Conservation (phyloP, 2,888 invertebrate genomes). For the Linnaemya tessellans region DNA sequence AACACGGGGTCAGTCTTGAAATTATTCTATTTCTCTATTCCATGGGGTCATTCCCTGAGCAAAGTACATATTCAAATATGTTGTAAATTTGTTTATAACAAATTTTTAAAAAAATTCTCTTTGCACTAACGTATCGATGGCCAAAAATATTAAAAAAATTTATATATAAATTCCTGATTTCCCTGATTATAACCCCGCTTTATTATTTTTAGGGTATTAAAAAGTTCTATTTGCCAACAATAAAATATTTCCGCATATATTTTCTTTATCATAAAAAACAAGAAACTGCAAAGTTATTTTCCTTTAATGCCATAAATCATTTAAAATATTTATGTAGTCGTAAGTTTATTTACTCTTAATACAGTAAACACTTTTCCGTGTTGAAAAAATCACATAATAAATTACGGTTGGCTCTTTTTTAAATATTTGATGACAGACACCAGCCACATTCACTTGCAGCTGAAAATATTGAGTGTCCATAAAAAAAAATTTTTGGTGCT, state of each 20-base stretch:
- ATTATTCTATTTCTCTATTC: too few species aligned
- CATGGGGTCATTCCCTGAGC: too few species aligned
- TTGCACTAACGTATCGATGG: too few species aligned
- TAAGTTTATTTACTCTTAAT: background rate
- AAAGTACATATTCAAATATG: too few species aligned
- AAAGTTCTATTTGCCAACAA: background rate
- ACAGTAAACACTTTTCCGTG: conserved; percentile 35
- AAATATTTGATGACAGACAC: conserved; percentile 42
- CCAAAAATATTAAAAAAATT: too few species aligned
- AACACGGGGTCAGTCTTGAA: too few species aligned
- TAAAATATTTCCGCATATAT: background rate
- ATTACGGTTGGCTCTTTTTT: conserved; percentile 43
- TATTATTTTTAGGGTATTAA: too few species aligned
- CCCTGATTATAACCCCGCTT: too few species aligned
- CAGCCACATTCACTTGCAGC: conserved; percentile 25
- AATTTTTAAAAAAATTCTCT: too few species aligned
- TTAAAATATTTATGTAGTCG: conserved; percentile 4
- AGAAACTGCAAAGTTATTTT: background rate
- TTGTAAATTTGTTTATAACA: too few species aligned
- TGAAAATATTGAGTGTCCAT: conserved; percentile 15
- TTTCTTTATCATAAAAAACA: background rate
- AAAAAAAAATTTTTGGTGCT: too few species aligned
- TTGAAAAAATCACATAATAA: conserved; percentile 47
- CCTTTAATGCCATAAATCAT: conserved; percentile 19
- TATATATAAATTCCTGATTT: too few species aligned